Percentiles rank a stretch among this genome's conserved stretches.
Conservation (phyloP, 2,888 invertebrate species). For the Dynastes tityus region DNA sequence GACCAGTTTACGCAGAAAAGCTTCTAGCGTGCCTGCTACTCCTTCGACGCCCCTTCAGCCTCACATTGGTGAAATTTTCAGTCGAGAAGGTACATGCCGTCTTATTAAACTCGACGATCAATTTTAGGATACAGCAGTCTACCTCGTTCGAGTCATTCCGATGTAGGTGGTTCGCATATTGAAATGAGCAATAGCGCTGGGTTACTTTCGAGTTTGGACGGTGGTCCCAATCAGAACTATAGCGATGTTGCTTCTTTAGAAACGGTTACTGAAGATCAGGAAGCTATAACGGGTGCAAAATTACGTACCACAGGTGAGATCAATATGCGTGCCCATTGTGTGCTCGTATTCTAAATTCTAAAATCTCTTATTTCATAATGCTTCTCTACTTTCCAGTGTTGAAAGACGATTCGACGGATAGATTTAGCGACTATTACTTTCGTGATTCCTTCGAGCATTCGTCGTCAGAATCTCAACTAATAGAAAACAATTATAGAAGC, state of each 20-base stretch:
- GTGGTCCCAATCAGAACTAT: slow-evolving; percentile 63
- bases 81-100: neutral
- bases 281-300: slow-evolving; percentile 68
- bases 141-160: slow-evolving; percentile 88
- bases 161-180: slow-evolving; percentile 70
- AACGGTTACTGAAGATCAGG: slow-evolving; percentile 81
- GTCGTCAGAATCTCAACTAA: slow-evolving; percentile 83
- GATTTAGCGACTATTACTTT: slow-evolving; percentile 79
- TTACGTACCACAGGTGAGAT: slow-evolving; percentile 67
- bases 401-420: slow-evolving; percentile 70
- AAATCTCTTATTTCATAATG: neutral
- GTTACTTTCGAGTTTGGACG: slow-evolving; percentile 67
- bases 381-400: slow-evolving; percentile 61
- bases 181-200: slow-evolving; percentile 68
- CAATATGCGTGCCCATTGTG: neutral
- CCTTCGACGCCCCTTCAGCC: slow-evolving; percentile 87
- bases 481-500: slow-evolving; percentile 70
- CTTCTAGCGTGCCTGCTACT: slow-evolving; percentile 90
- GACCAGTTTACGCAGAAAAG: slow-evolving; percentile 80
- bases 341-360: neutral
- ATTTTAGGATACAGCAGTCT: slow-evolving; percentile 85
- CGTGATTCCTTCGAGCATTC: slow-evolving; percentile 86
- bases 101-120: neutral
- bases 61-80: slow-evolving; percentile 74
- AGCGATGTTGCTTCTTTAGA: slow-evolving; percentile 74